phyloP scores from a whole-genome alignment of 2,797 vertebrate species.

The Mormyrops boulengeri region DNA sequence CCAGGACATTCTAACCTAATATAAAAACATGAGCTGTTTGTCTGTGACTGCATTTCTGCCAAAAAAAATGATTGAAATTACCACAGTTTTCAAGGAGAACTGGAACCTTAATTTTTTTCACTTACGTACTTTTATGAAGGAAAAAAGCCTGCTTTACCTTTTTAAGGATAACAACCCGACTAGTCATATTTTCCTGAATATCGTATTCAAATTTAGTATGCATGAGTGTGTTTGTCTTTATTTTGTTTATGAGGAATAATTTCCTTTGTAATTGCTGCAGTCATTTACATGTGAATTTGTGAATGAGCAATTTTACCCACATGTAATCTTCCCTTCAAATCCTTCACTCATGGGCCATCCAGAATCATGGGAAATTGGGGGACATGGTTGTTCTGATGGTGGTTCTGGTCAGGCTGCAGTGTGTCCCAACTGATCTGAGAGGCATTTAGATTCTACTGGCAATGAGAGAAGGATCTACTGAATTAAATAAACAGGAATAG shows the following conservation, averaged over 20 bases:
- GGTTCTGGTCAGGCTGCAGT: background rate
- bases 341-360: background rate
- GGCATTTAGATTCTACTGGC: background rate
- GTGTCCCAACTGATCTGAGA: background rate
- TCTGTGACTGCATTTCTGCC: background rate
- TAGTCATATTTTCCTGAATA: background rate
- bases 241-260: background rate
- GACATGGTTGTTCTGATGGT: background rate
- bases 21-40: conserved; percentile 1
- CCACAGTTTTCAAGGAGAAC: background rate
- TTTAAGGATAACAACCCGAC: background rate
- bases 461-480: background rate
- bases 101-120: background rate
- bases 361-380: background rate
- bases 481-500: background rate
- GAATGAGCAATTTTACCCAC: background rate
- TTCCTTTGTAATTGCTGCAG: background rate
- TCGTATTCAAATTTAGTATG: background rate
- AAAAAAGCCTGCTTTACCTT: background rate
- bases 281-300: background rate
- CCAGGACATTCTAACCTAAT: background rate
- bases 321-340: background rate
- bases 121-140: background rate
- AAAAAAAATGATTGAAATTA: background rate
- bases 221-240: background rate